Percentiles rank a stretch among this genome's conserved stretches.
Conservation (phyloP, 2,888 invertebrate species). For the Frankliniella fusca region DNA sequence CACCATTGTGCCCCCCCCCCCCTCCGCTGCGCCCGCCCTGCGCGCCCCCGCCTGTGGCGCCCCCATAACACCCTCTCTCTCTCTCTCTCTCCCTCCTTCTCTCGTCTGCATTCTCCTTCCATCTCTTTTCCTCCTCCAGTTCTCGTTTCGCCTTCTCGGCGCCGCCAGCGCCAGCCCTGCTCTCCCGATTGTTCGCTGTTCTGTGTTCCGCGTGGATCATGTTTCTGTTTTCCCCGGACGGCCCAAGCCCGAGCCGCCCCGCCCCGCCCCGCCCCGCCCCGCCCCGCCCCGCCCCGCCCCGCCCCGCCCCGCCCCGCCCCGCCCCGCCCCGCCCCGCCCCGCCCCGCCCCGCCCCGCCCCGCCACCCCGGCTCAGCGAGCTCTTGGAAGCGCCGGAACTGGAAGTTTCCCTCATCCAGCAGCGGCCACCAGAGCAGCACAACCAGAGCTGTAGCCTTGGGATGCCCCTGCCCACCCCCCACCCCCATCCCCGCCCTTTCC, state of each 20-base stretch:
- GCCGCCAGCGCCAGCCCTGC: neutral
- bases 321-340: neutral
- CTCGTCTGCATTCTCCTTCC: neutral
- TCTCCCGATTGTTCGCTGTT: neutral
- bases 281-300: neutral
- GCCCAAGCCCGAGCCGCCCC: too few species aligned
- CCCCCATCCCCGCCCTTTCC: neutral
- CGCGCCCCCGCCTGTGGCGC: neutral
- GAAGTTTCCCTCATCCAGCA: constrained; percentile 14
- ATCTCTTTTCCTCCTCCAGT: too few species aligned
- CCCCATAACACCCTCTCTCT: neutral
- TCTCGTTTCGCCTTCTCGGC: too few species aligned
- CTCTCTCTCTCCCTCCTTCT: neutral
- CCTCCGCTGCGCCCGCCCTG: neutral
- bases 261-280: too few species aligned
- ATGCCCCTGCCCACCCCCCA: neutral
- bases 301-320: too few species aligned
- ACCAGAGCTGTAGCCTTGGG: neutral
- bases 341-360: too few species aligned
- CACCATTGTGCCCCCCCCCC: neutral
- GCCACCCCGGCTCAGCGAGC: neutral
- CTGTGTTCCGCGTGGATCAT: constrained; percentile 21
- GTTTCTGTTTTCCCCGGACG: constrained; percentile 5
- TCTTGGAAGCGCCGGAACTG: neutral
- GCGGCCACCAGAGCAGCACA: neutral